phyloP scores from a whole-genome alignment of 2,888 invertebrate species.

The Thereva unica region DNA sequence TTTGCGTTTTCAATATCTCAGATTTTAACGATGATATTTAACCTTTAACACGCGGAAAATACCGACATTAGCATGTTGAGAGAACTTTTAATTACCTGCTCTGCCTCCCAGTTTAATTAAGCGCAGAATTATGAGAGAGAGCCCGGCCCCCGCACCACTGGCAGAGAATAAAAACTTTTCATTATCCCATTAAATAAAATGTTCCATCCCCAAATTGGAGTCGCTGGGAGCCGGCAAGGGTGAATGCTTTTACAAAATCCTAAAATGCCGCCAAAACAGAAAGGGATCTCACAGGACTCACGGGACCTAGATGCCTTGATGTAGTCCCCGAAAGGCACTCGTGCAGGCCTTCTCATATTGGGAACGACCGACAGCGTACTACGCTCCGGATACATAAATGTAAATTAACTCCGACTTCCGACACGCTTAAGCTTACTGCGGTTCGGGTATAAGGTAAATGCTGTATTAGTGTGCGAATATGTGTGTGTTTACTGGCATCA shows the following conservation, averaged over 20 bases:
- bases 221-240: background rate
- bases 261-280: background rate
- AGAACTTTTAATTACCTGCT: slow-evolving; percentile 28
- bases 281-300: background rate
- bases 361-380: slow-evolving; percentile 13
- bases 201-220: background rate
- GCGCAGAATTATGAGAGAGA: slow-evolving; percentile 29
- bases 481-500: no score
- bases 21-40: no score
- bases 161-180: slow-evolving; percentile 21
- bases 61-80: background rate
- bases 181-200: background rate
- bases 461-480: no score
- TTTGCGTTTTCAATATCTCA: no score
- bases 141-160: background rate
- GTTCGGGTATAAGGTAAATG: slow-evolving; percentile 8
- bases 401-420: slow-evolving; percentile 35
- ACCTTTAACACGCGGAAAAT: no score
- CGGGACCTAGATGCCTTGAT: slow-evolving; percentile 1
- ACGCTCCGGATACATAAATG: slow-evolving; percentile 34
- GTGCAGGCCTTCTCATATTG: slow-evolving; percentile 12
- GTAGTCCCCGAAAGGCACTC: background rate
- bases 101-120: slow-evolving; percentile 31
- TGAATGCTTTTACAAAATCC: slow-evolving; percentile 3
- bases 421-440: slow-evolving; percentile 33